Evolutionary conservation across 2,113 vertebrate species (phyloP).

Genomic region (Pollachius pollachius): DNA sequence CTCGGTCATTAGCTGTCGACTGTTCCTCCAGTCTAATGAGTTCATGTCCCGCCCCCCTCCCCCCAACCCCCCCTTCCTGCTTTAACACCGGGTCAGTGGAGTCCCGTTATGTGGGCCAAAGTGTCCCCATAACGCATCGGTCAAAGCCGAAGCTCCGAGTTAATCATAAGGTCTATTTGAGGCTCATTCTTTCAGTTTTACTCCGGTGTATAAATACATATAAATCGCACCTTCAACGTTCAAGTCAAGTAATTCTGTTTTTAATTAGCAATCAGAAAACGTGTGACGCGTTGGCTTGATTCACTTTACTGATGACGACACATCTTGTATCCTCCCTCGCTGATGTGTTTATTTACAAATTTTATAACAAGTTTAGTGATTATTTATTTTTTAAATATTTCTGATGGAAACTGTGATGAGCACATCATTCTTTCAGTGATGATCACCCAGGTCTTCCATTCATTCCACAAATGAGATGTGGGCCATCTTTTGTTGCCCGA

Average conservation of each 20-base stretch:
- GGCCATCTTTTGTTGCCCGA: conserved; percentile 65
- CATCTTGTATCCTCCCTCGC: too few species aligned
- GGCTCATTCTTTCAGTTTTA: not conserved
- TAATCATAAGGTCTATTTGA: not conserved
- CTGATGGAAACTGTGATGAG: too few species aligned
- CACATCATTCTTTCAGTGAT: conserved; percentile 34
- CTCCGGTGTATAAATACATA: too few species aligned
- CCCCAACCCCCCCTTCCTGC: conserved; percentile 30
- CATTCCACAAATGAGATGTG: conserved; percentile 44
- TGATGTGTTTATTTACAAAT: conserved; percentile 18
- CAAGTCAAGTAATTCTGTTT: not conserved
- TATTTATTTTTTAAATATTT: conserved; percentile 49
- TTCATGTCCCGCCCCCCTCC: conserved; percentile 32
- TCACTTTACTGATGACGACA: too few species aligned
- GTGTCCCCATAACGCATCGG: conserved; percentile 29
- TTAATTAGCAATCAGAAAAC: too few species aligned
- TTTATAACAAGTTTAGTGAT: conserved; percentile 13
- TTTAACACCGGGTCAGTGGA: conserved; percentile 57
- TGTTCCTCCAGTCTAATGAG: conserved; percentile 25
- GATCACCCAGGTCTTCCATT: conserved; percentile 49
- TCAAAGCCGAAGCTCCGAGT: conserved; percentile 12
- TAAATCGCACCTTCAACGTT: not conserved
- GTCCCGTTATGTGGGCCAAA: conserved; percentile 48
- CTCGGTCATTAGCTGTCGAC: not conserved
- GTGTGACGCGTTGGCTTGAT: not conserved